phyloP scores from a whole-genome alignment of 2,797 vertebrate genomes.

The Gorsachius magnificus region DNA sequence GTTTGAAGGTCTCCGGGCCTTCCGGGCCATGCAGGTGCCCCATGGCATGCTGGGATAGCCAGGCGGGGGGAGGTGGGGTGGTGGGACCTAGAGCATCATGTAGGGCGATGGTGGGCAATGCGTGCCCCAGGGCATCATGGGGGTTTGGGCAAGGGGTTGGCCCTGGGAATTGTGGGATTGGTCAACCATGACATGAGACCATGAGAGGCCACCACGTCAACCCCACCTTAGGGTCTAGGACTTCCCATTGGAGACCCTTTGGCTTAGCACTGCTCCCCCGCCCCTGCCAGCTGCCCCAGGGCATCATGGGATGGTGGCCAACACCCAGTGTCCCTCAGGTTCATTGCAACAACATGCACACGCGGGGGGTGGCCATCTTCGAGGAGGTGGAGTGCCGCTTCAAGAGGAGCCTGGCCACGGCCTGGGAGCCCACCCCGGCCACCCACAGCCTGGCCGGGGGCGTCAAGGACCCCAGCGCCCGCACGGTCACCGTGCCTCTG shows the following conservation, averaged over 20 bases:
- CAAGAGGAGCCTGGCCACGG: slow-evolving; percentile 78
- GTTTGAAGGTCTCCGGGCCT: slow-evolving; percentile 80
- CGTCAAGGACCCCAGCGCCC: slow-evolving; percentile 87
- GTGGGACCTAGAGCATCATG: too few relatives aligned
- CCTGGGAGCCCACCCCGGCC: slow-evolving; percentile 81
- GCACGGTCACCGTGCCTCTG: slow-evolving; percentile 83
- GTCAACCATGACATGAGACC: rapidly evolving
- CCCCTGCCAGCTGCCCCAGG: not conserved
- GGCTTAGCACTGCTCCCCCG: not conserved
- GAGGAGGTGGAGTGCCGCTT: slow-evolving; percentile 86
- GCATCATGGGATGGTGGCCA: not conserved
- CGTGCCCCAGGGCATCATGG: not conserved
- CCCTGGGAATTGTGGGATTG: not conserved
- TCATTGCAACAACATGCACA: slow-evolving; percentile 92
- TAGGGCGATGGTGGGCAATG: not conserved
- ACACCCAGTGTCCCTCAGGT: slow-evolving; percentile 72
- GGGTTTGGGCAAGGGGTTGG: not conserved
- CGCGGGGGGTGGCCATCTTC: slow-evolving; percentile 86
- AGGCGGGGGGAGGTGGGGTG: too few relatives aligned
- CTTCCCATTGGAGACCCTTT: not conserved
- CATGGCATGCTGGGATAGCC: not conserved
- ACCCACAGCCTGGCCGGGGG: slow-evolving; percentile 79
- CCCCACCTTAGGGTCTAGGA: too few relatives aligned
- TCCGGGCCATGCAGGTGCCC: slow-evolving; percentile 72
- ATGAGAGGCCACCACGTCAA: not conserved